A percentile compares a stretch with the other conserved stretches of the same genome.
Evolutionary conservation across 2,113 vertebrate genomes (phyloP).

Genomic region (Ellobius talpinus): DNA sequence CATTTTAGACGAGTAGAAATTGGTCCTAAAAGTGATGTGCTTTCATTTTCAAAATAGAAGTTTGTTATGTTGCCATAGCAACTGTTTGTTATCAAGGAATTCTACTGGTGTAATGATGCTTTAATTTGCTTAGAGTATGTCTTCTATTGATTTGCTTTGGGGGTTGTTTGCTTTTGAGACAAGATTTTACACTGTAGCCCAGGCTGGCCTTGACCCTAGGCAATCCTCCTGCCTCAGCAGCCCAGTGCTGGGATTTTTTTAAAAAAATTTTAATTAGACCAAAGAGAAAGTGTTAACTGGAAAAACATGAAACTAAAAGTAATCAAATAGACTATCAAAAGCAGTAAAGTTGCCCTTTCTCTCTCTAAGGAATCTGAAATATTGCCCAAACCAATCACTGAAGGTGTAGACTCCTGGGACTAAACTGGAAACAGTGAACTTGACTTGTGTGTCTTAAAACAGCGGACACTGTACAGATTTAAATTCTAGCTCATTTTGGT

Average conservation of each 20-base stretch:
- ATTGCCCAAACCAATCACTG: neutral
- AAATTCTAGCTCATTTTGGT: slow-evolving; percentile 41
- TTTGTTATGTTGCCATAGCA: slow-evolving; percentile 48
- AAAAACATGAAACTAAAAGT: slow-evolving; percentile 38
- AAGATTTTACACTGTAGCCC: neutral
- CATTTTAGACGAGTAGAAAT: slow-evolving; percentile 61
- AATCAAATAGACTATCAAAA: slow-evolving; percentile 6
- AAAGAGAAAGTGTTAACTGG: slow-evolving; percentile 17
- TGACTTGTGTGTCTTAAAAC: slow-evolving; percentile 44
- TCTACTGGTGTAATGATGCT: neutral
- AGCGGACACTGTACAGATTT: neutral
- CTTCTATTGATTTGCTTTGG: neutral
- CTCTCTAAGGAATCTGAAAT: neutral
- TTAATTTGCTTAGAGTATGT: slow-evolving; percentile 30
- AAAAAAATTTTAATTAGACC: neutral
- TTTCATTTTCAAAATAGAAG: neutral
- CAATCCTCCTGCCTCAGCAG: neutral
- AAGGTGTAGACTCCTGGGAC: slow-evolving; percentile 24
- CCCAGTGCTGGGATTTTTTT: neutral
- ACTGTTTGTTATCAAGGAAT: neutral
- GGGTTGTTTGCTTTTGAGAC: neutral
- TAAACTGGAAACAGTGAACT: neutral
- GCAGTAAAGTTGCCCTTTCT: neutral
- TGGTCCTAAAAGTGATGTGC: slow-evolving; percentile 40
- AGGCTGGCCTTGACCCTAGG: neutral